Base-by-base conservation (phyloP, 1,140 invertebrate genomes). In the Nephila pilipes region DNA sequence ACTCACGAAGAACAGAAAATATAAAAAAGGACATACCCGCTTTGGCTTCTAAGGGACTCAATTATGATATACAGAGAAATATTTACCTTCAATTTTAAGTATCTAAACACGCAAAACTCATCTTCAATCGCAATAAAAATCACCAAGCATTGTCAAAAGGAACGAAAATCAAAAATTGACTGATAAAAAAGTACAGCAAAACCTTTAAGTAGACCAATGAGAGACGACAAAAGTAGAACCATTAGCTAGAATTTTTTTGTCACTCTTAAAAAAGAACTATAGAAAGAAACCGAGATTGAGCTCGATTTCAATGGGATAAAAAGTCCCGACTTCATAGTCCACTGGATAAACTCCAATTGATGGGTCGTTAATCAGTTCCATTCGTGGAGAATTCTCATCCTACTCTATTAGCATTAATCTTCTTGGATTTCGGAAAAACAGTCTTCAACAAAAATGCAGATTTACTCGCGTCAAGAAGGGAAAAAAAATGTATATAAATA, bases 391-490 rank as follows among this genome's bases (percentile, higher is more conserved):
- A 75, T 65, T 36, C 20, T 20, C 87, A 55, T 29, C 32, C 63
- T 89, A 36, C 38, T 89, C 87, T 89, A 89, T 89, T 89, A 89
- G 87, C 63, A 89, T 89, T 89, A 89, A 89, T 89, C 65, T 63
- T 89, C 63, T 58, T 65, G 29, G 29, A 36, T 79, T 63, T 89
- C 4, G 65, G 87, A 89, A 89, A 89, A 89, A 89, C 87, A 89
- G 54, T 89, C 54, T 89, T 57, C 46, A 89, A 79, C 87, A 89
- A 89, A 89, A 89, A 89, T 89, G 87, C 87, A 89, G 87, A 89
- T 79, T 89, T 79, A 46, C 55, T 89, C 65, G 22, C 38, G 8
- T 36, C 4, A 32, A 12, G 25, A n/a, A 16, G 18, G 36, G 36
- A 63, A 85, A 87, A 87, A 63, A 36, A 46, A 46, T 46, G 38